Base-by-base conservation (phyloP, 2,888 invertebrate species). In the Andrena hattorfiana region DNA sequence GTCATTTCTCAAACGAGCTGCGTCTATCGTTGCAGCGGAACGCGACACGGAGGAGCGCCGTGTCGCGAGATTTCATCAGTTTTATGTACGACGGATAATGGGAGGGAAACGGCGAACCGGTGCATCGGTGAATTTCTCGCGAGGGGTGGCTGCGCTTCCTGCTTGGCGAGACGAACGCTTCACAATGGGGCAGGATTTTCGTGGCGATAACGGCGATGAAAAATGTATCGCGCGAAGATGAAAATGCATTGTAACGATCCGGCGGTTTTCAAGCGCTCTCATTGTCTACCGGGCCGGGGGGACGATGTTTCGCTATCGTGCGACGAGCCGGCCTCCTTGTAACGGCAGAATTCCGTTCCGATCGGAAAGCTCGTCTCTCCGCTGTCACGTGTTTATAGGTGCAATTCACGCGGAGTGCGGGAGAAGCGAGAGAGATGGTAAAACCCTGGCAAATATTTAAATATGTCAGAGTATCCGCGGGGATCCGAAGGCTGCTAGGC, bases 161-260 rank as follows among this genome's bases (percentile, higher is more conserved):
- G 60, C 28, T n/a, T 48, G 56, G 42, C 69, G 75, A 30, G 68
- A 35, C 77, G 70, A 16, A 23, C 30, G 60, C 28, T 71, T 68
- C 54, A 81, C 81, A 81, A 83, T 81, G 76, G 76, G 60, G 63
- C 64, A 62, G 75, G 66, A 81, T 68, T 77, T 80, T 71, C 76
- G 81, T 63, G 76, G 71, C 71, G 82, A 81, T 82, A 81, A 76
- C 76, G 42, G 56, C 66, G 71, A 81, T 81, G 82, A 82, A 80
- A 82, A 82, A 82, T 81, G 82, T 83, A 82, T 81, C 67, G 82
- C 67, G 71, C 62, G 54, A 72, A 81, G 81, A 83, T 83, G 82
- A 71, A 81, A 83, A 83, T 81, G 81, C 76, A 77, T 83, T 68
- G 76, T 83, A 74, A 77, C 74, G 72, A 74, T 70, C 66, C 67